Evolutionary conservation across 2,113 vertebrate genomes (phyloP).

Genomic region (Pangasianodon gigas): DNA sequence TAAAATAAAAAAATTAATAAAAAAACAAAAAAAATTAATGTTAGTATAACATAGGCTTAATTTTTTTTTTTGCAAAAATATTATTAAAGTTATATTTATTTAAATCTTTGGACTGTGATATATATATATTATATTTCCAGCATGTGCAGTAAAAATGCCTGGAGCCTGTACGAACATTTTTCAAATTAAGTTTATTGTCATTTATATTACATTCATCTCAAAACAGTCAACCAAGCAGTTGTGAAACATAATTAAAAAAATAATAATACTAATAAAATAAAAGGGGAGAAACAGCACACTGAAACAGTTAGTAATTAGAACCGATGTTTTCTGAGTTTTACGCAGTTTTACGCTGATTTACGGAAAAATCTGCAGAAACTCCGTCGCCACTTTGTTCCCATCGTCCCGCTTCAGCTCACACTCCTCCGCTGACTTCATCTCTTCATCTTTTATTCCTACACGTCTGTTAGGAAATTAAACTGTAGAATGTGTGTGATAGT

Average conservation of each 20-base stretch:
- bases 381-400: background rate
- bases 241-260: conserved; percentile 59
- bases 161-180: conserved; percentile 4
- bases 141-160: background rate
- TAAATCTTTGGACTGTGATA: no score
- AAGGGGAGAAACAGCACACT: background rate
- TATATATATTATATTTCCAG: background rate
- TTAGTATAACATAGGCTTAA: background rate
- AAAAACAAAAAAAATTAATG: background rate
- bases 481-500: background rate
- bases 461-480: background rate
- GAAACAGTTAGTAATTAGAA: background rate
- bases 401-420: background rate
- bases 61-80: background rate
- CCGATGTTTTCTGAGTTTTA: background rate
- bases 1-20: background rate
- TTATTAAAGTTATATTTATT: background rate
- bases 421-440: background rate
- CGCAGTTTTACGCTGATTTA: background rate
- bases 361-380: background rate
- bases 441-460: background rate
- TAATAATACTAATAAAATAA: conserved; percentile 47
- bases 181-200: conserved; percentile 63
- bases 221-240: conserved; percentile 66
- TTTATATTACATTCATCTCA: conserved; percentile 77